These are phyloP conservation scores for Oophaga sylvatica DNA, from an alignment of 2,797 vertebrate species.

Conservation along the genomic window DNA sequence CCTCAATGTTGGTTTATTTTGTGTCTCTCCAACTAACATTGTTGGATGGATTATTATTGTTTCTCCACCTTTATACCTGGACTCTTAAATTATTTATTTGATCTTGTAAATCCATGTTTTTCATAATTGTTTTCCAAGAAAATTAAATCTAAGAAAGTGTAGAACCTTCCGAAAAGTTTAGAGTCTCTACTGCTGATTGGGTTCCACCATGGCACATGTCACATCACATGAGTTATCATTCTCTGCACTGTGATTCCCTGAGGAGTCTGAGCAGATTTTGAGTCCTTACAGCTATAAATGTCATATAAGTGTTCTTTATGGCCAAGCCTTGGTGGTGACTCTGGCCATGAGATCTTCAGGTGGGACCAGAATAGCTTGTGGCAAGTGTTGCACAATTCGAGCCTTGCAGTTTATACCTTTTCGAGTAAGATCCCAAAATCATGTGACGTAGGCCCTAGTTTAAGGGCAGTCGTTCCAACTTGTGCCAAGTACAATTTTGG, in stretches of 20 bases:
- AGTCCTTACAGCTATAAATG: not conserved
- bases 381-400: not conserved
- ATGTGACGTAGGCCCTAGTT: no score
- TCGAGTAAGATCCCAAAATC: not conserved
- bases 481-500: not conserved
- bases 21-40: not conserved
- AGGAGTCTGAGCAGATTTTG: slow-evolving; percentile 79
- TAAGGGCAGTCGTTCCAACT: not conserved
- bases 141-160: not conserved
- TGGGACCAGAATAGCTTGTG: not conserved
- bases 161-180: not conserved
- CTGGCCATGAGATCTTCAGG: not conserved
- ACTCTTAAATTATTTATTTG: slow-evolving; percentile 20
- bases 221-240: slow-evolving; percentile 83
- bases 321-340: not conserved
- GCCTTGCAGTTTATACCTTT: not conserved
- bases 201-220: slow-evolving; percentile 84
- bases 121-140: not conserved
- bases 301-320: not conserved
- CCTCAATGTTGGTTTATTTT: not conserved
- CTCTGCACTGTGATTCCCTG: slow-evolving; percentile 84
- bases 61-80: not conserved
- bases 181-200: slow-evolving; percentile 68
- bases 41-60: not conserved
- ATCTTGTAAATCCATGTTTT: not conserved